Evolutionary conservation across 2,888 invertebrate genomes (phyloP).

Genomic region (Drosophila infuscata): DNA sequence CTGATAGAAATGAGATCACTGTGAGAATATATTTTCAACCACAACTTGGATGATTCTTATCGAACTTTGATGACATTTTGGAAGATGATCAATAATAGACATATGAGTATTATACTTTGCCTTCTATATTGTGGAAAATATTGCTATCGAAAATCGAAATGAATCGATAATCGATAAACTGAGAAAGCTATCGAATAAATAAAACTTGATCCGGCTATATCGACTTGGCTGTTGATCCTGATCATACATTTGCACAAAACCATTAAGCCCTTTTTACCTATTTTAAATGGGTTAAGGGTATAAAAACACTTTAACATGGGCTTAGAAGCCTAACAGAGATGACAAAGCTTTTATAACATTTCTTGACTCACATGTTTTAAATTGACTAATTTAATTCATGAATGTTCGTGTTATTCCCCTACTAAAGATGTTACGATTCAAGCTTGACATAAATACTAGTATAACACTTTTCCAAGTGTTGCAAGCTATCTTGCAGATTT

Average conservation of each 20-base stretch:
- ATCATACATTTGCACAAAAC: slow-evolving; percentile 9
- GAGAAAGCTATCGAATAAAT: no score
- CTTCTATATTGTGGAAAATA: no score
- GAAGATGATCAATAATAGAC: no score
- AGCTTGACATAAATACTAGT: neutral
- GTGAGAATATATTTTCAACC: no score
- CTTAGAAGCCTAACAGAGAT: slow-evolving; percentile 30
- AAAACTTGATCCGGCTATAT: no score
- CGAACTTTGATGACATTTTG: no score
- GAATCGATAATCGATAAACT: no score
- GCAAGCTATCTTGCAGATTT: neutral
- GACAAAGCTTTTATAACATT: slow-evolving; percentile 16
- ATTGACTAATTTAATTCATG: neutral
- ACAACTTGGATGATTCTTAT: no score
- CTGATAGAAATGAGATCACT: no score
- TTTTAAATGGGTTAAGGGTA: neutral
- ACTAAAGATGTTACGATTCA: neutral
- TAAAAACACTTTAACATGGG: slow-evolving; percentile 17
- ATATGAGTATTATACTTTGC: no score
- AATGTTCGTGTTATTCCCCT: neutral
- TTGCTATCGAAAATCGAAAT: no score
- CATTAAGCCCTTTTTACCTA: neutral
- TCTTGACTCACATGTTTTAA: neutral
- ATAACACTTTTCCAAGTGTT: neutral
- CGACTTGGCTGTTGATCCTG: no score